Evolutionary conservation across 1,140 invertebrate species (phyloP), one percentile per base, ranked within the genome.

Genomic region (Apis laboriosa): DNA sequence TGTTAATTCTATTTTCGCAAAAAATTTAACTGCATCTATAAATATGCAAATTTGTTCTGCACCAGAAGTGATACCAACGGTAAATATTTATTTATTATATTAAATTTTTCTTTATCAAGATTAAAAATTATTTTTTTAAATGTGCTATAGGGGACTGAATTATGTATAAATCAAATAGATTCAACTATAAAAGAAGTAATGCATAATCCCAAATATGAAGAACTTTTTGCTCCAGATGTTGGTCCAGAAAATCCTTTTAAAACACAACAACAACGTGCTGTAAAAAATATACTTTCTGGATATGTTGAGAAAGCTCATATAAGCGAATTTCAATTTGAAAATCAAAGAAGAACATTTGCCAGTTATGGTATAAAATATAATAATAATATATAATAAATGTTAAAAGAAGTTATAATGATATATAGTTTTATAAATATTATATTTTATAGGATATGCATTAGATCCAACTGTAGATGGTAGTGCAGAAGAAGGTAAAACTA

Each of bases 271-370:
- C 96, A 98, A 93, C 96, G 95, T 86, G 97, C 98, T 3, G 91
- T 95, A 2, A 98, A 98, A 92, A 99, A 99, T 92, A 99, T 97
- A 82, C 93, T 99, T 0, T 97, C 99, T 49, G 99, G 99, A 19
- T 99, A 96, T 95, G 97, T 99, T 9, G 99, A 99, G 92, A 96
- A 97, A 88, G 98, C 99, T 9, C 98, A 99, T 93, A 96, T 99
- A 53, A 99, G 97, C 94, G 97, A 98, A 90, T 99, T 99, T 94
- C 97, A 99, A 89, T 99, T 99, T 96, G 99, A 99, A 94, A 99
- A 98, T 92, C 99, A 99, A 92, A 95, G 99, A 84, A 95, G 98
- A 91, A 99, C 98, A 17, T 99, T 99, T 93, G 95, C 96, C 55
- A 98, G 97, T 91, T 99, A 97, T 94, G 98, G 96, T 97, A 94